A percentile compares a stretch with the other conserved stretches of the same genome.
phyloP scores from a whole-genome alignment of 1,140 invertebrate genomes.

The Drosophila lacteicornis region DNA sequence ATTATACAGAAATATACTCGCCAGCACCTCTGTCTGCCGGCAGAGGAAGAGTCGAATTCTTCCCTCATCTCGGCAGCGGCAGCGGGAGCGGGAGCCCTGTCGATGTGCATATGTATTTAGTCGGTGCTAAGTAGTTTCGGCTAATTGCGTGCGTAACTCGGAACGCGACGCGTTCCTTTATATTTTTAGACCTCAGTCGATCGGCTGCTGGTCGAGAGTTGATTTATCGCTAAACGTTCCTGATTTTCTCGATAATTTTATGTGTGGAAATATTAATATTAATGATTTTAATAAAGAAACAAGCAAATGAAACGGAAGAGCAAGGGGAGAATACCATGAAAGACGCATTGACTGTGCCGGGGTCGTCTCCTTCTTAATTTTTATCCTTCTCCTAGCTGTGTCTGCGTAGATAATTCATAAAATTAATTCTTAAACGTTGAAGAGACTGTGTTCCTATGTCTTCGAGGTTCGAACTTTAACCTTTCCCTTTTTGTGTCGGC shows the following conservation, averaged over 20 bases:
- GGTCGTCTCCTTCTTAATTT: not conserved
- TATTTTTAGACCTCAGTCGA: slow-evolving; percentile 44
- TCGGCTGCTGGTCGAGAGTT: not conserved
- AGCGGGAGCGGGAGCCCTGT: slow-evolving; percentile 34
- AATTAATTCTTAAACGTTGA: no score
- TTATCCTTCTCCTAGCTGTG: not conserved
- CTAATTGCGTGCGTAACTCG: slow-evolving; percentile 68
- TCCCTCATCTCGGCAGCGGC: slow-evolving; percentile 18
- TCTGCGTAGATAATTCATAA: not conserved
- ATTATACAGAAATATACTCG: slow-evolving; percentile 61
- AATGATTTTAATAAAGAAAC: not conserved
- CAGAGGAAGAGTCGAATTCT: slow-evolving; percentile 32
- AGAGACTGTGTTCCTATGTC: no score
- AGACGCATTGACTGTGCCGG: not conserved
- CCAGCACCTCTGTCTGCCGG: slow-evolving; percentile 7
- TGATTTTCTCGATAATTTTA: slow-evolving; percentile 17
- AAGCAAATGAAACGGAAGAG: not conserved
- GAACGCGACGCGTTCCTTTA: slow-evolving; percentile 19
- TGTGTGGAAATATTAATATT: slow-evolving; percentile 12
- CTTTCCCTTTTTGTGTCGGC: no score
- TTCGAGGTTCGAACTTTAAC: no score
- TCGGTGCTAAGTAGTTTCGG: slow-evolving; percentile 61
- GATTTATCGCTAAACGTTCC: slow-evolving; percentile 17
- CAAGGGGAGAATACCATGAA: not conserved
- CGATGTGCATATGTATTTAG: slow-evolving; percentile 24